Evolutionary conservation across 2,888 invertebrate species (phyloP).

Genomic region (Plagodis dolabraria): DNA sequence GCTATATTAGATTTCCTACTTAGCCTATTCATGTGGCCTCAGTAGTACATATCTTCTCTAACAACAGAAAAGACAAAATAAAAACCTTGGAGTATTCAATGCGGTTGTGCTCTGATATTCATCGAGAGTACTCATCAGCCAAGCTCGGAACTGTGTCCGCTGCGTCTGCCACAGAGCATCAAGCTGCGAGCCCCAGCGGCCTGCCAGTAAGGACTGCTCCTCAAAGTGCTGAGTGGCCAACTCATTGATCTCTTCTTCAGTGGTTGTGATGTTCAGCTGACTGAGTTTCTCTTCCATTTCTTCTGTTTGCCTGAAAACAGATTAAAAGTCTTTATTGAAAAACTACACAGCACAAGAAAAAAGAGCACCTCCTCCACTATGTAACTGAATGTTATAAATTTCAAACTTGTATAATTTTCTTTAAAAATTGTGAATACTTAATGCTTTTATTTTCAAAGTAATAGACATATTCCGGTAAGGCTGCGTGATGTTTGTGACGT

Average conservation of each 20-base stretch:
- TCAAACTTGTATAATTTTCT: too few relatives aligned
- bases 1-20: too few relatives aligned
- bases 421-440: too few relatives aligned
- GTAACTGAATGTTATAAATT: too few relatives aligned
- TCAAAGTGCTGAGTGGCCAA: constrained; percentile 93
- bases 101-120: constrained; percentile 61
- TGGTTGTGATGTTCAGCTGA: constrained; percentile 90
- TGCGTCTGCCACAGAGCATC: constrained; percentile 94
- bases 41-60: not conserved
- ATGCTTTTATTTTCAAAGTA: too few relatives aligned
- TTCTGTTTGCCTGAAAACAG: constrained; percentile 87
- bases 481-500: too few relatives aligned
- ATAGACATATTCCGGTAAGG: too few relatives aligned
- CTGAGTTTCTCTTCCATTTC: constrained; percentile 96
- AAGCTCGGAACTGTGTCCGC: constrained; percentile 93
- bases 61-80: too few relatives aligned
- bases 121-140: constrained; percentile 92
- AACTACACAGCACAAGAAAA: too few relatives aligned
- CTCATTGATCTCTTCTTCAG: constrained; percentile 93
- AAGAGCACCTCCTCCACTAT: too few relatives aligned
- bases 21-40: not conserved
- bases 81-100: constrained; percentile 86
- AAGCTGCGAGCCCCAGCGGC: constrained; percentile 93
- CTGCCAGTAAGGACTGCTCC: constrained; percentile 92
- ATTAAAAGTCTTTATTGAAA: too few relatives aligned